Conservation (phyloP, 2,113 vertebrate genomes). For the Eonycteris spelaea region DNA sequence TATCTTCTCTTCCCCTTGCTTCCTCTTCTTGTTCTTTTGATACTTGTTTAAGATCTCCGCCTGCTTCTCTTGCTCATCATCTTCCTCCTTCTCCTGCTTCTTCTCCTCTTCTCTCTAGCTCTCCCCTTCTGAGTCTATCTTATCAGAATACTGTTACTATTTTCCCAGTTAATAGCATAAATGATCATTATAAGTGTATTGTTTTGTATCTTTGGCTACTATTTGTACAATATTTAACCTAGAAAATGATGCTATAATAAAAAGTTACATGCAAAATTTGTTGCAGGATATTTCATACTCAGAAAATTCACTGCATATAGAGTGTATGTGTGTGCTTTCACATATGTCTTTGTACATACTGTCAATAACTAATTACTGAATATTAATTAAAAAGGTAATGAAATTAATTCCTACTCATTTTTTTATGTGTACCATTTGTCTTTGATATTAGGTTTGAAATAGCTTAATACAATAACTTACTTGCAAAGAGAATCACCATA, state of each 20-base stretch:
- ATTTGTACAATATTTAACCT: not conserved
- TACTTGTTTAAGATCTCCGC: not conserved
- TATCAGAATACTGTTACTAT: not conserved
- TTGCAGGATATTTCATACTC: not conserved
- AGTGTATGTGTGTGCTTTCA: not conserved
- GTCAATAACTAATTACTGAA: not conserved
- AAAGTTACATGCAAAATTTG: not conserved
- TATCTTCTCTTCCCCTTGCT: not conserved
- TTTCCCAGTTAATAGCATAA: not conserved
- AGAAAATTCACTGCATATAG: not conserved
- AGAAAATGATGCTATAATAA: not conserved
- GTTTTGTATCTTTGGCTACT: not conserved
- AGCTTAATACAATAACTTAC: not conserved
- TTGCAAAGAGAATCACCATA: not conserved
- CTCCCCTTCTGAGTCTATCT: not conserved
- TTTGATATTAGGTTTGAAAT: not conserved
- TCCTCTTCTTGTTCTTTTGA: not conserved
- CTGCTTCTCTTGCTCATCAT: not conserved
- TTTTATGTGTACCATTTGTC: not conserved
- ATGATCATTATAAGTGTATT: not conserved
- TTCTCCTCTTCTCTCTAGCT: not conserved
- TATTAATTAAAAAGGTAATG: not conserved
- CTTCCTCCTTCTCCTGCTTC: fast-evolving
- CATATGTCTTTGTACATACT: not conserved
- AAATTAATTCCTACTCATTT: not conserved